Conservation (phyloP, 2,888 invertebrate species). For the Scaptomyza reducta region DNA sequence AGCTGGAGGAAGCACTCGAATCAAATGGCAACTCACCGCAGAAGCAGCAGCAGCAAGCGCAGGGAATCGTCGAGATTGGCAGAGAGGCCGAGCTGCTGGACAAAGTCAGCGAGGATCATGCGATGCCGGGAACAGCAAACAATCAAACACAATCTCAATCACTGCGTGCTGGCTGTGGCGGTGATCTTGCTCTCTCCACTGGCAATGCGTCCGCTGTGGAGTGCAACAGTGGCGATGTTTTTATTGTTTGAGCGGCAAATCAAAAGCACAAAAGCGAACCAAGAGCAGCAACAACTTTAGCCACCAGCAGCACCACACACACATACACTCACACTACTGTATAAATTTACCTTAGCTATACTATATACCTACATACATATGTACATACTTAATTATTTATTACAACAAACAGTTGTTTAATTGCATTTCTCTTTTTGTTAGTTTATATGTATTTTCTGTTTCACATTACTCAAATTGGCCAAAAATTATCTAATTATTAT, state of each 20-base stretch:
- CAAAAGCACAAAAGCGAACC: constrained; percentile 8
- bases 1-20: constrained; percentile 61
- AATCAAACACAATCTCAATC: constrained; percentile 33
- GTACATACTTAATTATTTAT: constrained; percentile 43
- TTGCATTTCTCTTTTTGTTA: constrained; percentile 11
- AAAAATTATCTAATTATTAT: constrained; percentile 42
- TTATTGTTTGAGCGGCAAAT: constrained; percentile 57
- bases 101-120: constrained; percentile 42
- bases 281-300: not conserved
- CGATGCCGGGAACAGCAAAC: constrained; percentile 2
- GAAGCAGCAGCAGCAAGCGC: constrained; percentile 55
- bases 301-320: constrained; percentile 12
- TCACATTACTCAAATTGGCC: constrained; percentile 51
- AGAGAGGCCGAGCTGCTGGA: constrained; percentile 82
- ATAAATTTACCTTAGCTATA: constrained; percentile 46
- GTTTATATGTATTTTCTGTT: constrained; percentile 18
- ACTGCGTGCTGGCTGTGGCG: constrained; percentile 55
- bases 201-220: constrained; percentile 44
- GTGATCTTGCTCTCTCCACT: constrained; percentile 37
- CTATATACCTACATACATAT: constrained; percentile 3
- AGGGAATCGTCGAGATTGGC: constrained; percentile 83
- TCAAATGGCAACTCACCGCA: constrained; percentile 28
- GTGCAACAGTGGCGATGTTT: constrained; percentile 61
- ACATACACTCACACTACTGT: constrained; percentile 25
- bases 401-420: constrained; percentile 22